These are phyloP conservation scores for Watsonalla binaria DNA, from an alignment of 2,888 invertebrate species.

Conservation along the genomic window DNA sequence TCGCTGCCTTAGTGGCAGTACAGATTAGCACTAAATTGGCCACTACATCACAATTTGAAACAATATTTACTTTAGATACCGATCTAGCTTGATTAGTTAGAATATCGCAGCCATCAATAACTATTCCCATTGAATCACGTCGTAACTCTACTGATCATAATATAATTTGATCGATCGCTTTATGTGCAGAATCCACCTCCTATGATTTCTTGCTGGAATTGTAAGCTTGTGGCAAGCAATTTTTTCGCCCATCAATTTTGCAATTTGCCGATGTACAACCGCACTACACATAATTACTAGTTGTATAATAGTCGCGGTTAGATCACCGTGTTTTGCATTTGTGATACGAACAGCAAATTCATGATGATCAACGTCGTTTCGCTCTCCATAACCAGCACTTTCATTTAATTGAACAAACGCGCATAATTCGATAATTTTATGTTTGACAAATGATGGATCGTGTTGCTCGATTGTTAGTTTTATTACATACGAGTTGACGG, in stretches of 20 bases:
- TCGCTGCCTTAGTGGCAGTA: too few species aligned
- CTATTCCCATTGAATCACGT: too few species aligned
- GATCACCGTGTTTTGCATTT: conserved; percentile 47
- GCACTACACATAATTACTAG: conserved; percentile 47
- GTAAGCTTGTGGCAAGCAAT: conserved; percentile 9
- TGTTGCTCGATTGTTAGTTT: conserved; percentile 16
- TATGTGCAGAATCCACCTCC: background rate
- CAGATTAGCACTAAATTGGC: too few species aligned
- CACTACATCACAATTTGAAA: too few species aligned
- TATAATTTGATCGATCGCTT: background rate
- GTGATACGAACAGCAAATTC: conserved; percentile 31
- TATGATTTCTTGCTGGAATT: conserved; percentile 13
- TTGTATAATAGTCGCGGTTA: conserved; percentile 54
- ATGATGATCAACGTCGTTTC: conserved; percentile 45
- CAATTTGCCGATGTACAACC: conserved; percentile 42
- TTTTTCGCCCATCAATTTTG: conserved; percentile 36
- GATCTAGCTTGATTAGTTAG: too few species aligned
- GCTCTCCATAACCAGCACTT: conserved; percentile 29
- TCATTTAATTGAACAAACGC: conserved; percentile 42
- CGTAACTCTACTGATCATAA: background rate
- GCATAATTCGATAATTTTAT: conserved; percentile 43
- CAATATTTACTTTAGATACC: too few species aligned
- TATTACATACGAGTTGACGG: background rate
- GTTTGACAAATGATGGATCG: conserved; percentile 45
- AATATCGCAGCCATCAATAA: too few species aligned